Evolutionary conservation across 1,140 invertebrate species (phyloP).

Genomic region (Drosophila pseudoananassae): DNA sequence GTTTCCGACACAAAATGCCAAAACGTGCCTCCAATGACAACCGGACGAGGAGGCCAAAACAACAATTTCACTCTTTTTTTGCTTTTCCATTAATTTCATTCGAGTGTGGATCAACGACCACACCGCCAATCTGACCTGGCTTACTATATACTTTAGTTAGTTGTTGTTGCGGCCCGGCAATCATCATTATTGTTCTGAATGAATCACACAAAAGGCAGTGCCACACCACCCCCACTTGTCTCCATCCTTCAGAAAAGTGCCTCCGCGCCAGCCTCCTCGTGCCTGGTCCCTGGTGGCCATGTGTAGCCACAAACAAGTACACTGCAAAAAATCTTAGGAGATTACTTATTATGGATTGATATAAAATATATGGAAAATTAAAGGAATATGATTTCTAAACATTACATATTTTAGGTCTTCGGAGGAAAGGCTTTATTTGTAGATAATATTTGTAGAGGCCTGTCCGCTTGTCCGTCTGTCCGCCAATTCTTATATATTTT

Average conservation of each 20-base stretch:
- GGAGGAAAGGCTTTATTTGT: no score
- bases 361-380: no score
- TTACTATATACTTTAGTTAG: constrained; percentile 22
- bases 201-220: constrained; percentile 69
- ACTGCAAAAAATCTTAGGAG: neutral
- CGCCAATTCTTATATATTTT: no score
- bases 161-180: constrained; percentile 46
- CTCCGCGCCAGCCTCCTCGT: neutral
- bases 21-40: constrained; percentile 57
- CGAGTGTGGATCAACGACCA: constrained; percentile 68
- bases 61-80: constrained; percentile 65
- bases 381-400: no score
- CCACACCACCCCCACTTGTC: constrained; percentile 4
- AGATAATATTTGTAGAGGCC: no score
- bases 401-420: no score
- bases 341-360: no score
- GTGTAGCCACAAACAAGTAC: constrained; percentile 2
- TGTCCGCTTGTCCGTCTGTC: no score
- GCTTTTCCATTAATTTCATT: constrained; percentile 64
- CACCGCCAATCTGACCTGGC: constrained; percentile 15
- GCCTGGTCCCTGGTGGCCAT: constrained; percentile 12
- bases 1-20: constrained; percentile 63
- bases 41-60: constrained; percentile 60
- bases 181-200: constrained; percentile 72
- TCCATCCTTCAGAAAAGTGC: neutral